Base-by-base conservation (phyloP, 2,113 vertebrate species). In the Theristicus caerulescens region DNA sequence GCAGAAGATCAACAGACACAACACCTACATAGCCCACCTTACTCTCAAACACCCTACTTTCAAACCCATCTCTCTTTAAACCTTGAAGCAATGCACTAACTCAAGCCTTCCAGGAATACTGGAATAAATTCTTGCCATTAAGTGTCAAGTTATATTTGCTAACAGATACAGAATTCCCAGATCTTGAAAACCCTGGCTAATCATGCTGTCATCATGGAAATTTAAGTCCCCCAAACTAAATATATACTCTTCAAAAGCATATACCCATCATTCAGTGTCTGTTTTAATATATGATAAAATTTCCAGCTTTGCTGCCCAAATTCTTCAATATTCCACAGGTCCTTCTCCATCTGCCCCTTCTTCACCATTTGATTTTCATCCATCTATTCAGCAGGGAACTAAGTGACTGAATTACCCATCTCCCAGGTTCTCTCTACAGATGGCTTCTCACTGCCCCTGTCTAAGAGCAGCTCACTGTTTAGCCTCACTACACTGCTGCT, bases 11-110 rank as follows among this genome's bases (percentile, higher is more conserved):
- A 88, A 67, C 32, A 69, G 29, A 76, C 10, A 42, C 11, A 61
- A 5, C 1, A 76, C 6, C 25, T 51, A n/a, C 9, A 46, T 1
- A 40, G n/a, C 11, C n/a, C 8, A 76, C 3, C 1, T 9, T 62
- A 5, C 7, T 70, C 34, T 44, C 46, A 85, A 88, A 66, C 16
- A 70, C 0, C 8, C 24, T 26, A 32, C 21, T 55, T 58, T 16
- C 4, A 6, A 88, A 85, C 3, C 1, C 12, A 34, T 7, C 16
- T 69, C 19, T 40, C 51, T 65, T 38, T 65, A 73, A 78, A 34
- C 24, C 18, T 17, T 42, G n/a, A 86, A 65, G 25, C 7, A 49
- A 9, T 36, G 21, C 25, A 55, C 54, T 25, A 94, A 51, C 19
- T 26, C 25, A 73, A 61, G 19, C 9, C 62, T 83, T 61, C 31